Evolutionary conservation across 2,113 vertebrate species (phyloP).

Genomic region (Seriola quinqueradiata): DNA sequence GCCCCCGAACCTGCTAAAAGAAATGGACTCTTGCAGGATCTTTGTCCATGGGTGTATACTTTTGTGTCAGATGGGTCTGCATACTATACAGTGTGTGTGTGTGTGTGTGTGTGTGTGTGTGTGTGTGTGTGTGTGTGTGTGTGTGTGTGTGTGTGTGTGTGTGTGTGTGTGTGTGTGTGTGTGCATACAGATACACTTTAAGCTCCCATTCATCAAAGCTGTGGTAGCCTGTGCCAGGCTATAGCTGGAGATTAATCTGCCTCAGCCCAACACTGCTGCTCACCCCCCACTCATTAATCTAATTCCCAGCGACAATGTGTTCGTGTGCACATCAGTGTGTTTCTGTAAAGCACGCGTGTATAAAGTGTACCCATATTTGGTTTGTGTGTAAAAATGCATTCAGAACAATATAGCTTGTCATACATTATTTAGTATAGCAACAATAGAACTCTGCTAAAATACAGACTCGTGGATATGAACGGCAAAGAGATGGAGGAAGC

Average conservation of each 20-base stretch:
- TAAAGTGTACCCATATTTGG: constrained; percentile 10
- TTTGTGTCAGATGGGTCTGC: background rate
- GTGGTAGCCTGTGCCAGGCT: constrained; percentile 55
- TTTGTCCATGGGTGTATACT: background rate
- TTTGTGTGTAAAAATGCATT: constrained; percentile 20
- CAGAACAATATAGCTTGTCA: background rate
- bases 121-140: constrained; percentile 17
- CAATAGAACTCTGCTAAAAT: constrained; percentile 1
- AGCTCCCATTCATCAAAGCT: constrained; percentile 79
- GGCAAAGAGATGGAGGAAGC: background rate
- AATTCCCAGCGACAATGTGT: constrained; percentile 52
- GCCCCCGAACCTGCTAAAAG: constrained; percentile 48
- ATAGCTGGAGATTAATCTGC: constrained; percentile 78
- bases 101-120: constrained; percentile 16
- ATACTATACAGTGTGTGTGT: background rate
- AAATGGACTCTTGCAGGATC: constrained; percentile 43
- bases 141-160: constrained; percentile 14
- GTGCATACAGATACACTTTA: constrained; percentile 51
- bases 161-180: constrained; percentile 12
- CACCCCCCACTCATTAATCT: constrained; percentile 76
- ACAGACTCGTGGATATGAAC: constrained; percentile 1
- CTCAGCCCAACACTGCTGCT: constrained; percentile 65
- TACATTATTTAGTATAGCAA: background rate
- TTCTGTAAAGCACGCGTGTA: constrained; percentile 16
- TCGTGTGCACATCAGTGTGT: constrained; percentile 26